phyloP scores from a whole-genome alignment of 2,113 vertebrate genomes.

The Malurus alboscapulatus region DNA sequence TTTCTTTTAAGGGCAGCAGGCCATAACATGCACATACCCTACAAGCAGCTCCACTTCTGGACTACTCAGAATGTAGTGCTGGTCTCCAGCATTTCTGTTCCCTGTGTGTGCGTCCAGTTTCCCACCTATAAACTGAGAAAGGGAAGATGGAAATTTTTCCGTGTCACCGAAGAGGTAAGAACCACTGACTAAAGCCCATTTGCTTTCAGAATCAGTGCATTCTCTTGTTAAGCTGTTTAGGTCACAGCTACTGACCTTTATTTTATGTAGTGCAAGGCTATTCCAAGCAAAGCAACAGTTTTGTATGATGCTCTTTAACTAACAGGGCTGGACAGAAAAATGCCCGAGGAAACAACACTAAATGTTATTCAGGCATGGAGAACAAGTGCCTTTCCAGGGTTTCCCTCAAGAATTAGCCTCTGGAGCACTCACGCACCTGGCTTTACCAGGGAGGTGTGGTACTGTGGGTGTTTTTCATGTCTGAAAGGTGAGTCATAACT shows the following conservation, averaged over 20 bases:
- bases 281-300: background rate
- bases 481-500: constrained; percentile 53
- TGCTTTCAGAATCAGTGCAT: background rate
- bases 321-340: constrained; percentile 30
- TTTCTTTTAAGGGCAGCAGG: background rate
- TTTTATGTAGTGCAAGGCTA: background rate
- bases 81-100: background rate
- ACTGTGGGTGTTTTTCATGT: constrained; percentile 40
- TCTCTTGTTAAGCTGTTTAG: background rate
- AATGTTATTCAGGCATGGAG: constrained; percentile 42
- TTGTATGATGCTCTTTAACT: background rate
- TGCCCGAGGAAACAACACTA: constrained; percentile 16
- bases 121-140: background rate
- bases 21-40: background rate
- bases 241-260: background rate
- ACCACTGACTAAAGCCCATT: background rate
- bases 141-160: background rate
- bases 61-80: background rate
- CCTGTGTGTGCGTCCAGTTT: background rate
- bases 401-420: constrained; percentile 39
- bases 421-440: constrained; percentile 39
- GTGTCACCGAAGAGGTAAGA: background rate
- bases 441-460: constrained; percentile 34
- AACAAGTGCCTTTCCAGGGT: constrained; percentile 29
- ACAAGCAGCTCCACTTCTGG: background rate